Base-by-base conservation (phyloP, 2,888 invertebrate genomes). In the Adelognathus sp. region DNA sequence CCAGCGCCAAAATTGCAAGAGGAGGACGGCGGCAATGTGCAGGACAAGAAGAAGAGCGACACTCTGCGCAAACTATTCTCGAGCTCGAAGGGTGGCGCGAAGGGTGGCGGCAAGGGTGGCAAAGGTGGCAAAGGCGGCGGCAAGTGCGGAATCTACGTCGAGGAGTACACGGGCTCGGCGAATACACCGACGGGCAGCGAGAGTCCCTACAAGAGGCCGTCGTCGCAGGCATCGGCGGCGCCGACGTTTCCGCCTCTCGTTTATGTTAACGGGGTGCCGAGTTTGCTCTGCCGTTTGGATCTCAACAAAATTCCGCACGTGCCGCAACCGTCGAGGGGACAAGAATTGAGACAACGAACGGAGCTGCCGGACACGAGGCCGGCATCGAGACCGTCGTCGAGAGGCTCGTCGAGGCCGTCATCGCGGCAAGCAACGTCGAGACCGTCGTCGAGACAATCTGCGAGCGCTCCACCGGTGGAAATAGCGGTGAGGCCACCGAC, bases 1-100 rank as follows among this genome's bases (percentile, higher is more conserved):
- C 91, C 91, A 21, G 88, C 88, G 11, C 86, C 90, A 9, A 92
- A 92, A 64, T 79, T 92, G 27, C 92, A 92, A 63, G 91, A 92
- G 39, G 92, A 92, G 60, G 88, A 88, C 21, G 92, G 92, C n/a
- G 93, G 93, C 63, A 89, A 92, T 9, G 93, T 93, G 0, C 93
- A 94, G 76, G 95, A 95, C 88, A 95, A 95, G 86, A 95, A 95
- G 90, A 96, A 95, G 89, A 95, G 93, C 84, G 94, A 94, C 85
- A 95, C 95, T 0, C 89, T 96, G 67, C 92, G 94, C 46, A 95
- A 94, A 86, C 91, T 95, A 64, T 95, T 95, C 87, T 93, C 93
- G 0, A 92, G 92, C 9, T 93, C 94, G 58, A 90, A 87, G 79
- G 90, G 85, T 9, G 90, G 90, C 1, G 92, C 88, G 0, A 91